These are phyloP conservation scores for Phrynocephalus guinanensis DNA, from an alignment of 2,797 vertebrate species.

Conservation along the genomic window DNA sequence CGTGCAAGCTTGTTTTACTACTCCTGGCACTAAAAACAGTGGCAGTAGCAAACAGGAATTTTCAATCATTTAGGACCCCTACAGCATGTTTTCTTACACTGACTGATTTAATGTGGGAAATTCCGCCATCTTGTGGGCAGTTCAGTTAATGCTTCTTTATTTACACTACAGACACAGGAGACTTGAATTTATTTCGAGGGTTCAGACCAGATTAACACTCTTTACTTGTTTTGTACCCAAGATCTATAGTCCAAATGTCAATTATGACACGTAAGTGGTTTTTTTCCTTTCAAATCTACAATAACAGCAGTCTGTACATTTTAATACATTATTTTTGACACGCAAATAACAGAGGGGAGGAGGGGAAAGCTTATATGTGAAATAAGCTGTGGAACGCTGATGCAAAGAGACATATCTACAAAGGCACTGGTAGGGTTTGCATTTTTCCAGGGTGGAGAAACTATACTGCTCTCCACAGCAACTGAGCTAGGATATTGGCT, in stretches of 20 bases:
- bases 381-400: neutral
- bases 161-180: neutral
- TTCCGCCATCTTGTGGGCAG: constrained; percentile 17
- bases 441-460: neutral
- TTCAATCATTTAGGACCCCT: neutral
- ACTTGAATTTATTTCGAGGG: neutral
- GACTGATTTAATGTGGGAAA: neutral
- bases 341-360: neutral
- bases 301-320: neutral
- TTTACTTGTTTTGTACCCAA: neutral
- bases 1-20: neutral
- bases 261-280: neutral
- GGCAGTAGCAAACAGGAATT: neutral
- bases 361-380: too few species aligned
- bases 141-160: neutral
- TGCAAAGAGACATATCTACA: neutral
- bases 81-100: too few species aligned
- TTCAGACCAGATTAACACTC: neutral
- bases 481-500: neutral
- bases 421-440: constrained; percentile 28
- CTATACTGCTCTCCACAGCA: neutral
- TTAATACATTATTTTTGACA: neutral
- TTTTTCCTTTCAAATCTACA: neutral
- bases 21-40: neutral
- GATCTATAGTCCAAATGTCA: neutral